These are phyloP conservation scores for Amphiura filiformis DNA, from an alignment of 35 echinoderm and acorn worm species.

Conservation along the genomic window DNA sequence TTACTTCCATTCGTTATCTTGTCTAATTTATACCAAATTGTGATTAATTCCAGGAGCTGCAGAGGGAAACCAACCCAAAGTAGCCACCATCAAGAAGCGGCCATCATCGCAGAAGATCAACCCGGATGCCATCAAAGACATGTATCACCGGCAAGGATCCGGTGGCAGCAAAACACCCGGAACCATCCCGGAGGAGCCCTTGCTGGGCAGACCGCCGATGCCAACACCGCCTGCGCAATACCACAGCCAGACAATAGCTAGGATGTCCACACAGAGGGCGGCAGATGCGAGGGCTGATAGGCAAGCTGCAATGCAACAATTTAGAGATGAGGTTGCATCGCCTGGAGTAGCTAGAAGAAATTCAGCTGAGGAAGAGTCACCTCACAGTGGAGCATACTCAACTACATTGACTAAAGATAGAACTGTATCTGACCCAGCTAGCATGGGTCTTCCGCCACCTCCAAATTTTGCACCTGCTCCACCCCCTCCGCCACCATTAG, in stretches of 20 bases:
- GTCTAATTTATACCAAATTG: neutral
- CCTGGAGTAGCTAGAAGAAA: slow-evolving; percentile 10
- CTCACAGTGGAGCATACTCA: slow-evolving; percentile 27
- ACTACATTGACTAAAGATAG: neutral
- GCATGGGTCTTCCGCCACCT: neutral
- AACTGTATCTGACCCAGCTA: neutral
- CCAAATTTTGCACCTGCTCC: neutral
- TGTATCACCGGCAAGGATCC: slow-evolving; percentile 49
- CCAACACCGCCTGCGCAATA: neutral
- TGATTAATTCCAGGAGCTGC: neutral
- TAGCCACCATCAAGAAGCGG: slow-evolving; percentile 54
- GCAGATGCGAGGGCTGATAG: neutral
- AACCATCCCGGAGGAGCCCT: slow-evolving; percentile 13
- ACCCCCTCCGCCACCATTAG: neutral
- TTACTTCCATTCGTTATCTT: neutral
- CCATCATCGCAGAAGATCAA: slow-evolving; percentile 49
- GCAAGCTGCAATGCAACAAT: neutral
- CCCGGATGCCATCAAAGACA: slow-evolving; percentile 26
- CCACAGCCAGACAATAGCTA: slow-evolving; percentile 57
- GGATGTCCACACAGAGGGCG: slow-evolving; percentile 35
- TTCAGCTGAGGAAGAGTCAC: slow-evolving; percentile 68
- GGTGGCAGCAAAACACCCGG: slow-evolving; percentile 15
- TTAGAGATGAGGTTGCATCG: neutral
- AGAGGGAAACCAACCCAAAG: neutral
- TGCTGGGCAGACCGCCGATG: slow-evolving; percentile 24